Evolutionary conservation across 2,797 vertebrate genomes (phyloP), one percentile per base, ranked within the genome.

Genomic region (Spheniscus humboldti): DNA sequence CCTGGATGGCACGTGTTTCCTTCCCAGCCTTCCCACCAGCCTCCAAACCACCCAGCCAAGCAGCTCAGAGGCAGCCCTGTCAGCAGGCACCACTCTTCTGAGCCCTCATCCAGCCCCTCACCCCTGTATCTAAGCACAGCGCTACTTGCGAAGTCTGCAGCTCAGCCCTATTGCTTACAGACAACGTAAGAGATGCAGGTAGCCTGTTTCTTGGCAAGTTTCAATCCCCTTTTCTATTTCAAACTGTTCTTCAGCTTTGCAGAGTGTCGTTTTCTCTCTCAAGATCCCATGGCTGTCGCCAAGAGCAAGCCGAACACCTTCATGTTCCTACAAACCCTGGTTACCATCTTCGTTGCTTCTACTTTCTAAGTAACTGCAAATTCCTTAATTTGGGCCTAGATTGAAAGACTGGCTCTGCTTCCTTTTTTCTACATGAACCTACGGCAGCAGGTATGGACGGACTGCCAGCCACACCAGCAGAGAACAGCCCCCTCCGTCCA

Each of bases 401-500:
- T 2, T 39, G 35, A 89, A 87, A 68, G 41, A 8, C 23, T 35
- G 5, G 1, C 3, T 47, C 57, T 84, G 12, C 30, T 56, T 73
- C 5, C 18, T 75, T 72, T 72, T 53, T 55, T 3, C 0, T 35
- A 13, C 33, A 24, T 4, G 18, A 62, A 23, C 3, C 6, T 22
- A 66, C 0, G 0, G 12, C 14, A 47, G 23, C 20, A 63, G 47
- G 18, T 69, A 25, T 30, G 27, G 11, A 28, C 9, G 18, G 24
- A 18, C 15, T 48, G 41, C 5, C 52, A 77, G 10, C 11, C 43
- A 50, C 23, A 18, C 13, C 33, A 39, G 19, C 11, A 3, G 2
- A 11, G 24, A 18, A 3, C 16, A 82, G 9, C 1, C 4, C 5
- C 2, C 10, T 85, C 14, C 6, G 0, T n/a, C 23, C 6, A 0